Percentiles rank a stretch among this genome's conserved stretches.
These are phyloP conservation scores for Drepana falcataria DNA, from an alignment of 2,888 invertebrate species.

Conservation along the genomic window DNA sequence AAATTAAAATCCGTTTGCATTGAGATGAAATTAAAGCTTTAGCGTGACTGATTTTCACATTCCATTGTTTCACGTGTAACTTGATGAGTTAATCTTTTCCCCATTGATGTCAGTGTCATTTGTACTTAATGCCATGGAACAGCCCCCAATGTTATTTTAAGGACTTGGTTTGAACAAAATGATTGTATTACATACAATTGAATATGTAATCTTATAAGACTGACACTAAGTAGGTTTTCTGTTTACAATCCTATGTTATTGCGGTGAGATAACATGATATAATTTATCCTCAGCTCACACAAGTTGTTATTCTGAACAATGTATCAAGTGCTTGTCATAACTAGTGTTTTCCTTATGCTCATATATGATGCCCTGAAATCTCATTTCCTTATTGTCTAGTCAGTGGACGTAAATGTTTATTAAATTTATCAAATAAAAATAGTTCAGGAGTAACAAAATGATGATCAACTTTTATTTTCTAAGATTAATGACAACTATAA, in stretches of 20 bases:
- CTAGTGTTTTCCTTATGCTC: constrained; percentile 20
- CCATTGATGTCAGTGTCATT: constrained; percentile 2
- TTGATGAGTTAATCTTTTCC: background rate
- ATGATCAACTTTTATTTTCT: constrained; percentile 24
- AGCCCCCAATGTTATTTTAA: constrained; percentile 25
- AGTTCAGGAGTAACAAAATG: constrained; percentile 23
- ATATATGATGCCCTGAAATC: constrained; percentile 24
- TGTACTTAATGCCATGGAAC: constrained; percentile 13
- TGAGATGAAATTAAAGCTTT: too few species aligned
- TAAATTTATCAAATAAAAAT: constrained; percentile 36
- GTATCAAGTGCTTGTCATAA: constrained; percentile 42
- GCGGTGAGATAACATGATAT: constrained; percentile 3
- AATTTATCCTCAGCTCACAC: constrained; percentile 9
- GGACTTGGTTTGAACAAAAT: constrained; percentile 30
- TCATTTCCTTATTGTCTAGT: constrained; percentile 43
- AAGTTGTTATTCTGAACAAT: constrained; percentile 33
- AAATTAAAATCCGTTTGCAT: too few species aligned
- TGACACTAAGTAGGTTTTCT: constrained; percentile 32
- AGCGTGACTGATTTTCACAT: too few species aligned
- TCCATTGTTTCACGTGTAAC: background rate
- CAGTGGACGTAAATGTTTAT: constrained; percentile 43
- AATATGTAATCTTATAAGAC: constrained; percentile 40
- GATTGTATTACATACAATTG: constrained; percentile 22
- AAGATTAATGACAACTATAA: too few species aligned
- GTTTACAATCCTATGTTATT: constrained; percentile 2